A percentile compares a stretch with the other conserved stretches of the same genome.
Conservation (phyloP, 2,113 vertebrate species). For the Spermophilus dauricus region DNA sequence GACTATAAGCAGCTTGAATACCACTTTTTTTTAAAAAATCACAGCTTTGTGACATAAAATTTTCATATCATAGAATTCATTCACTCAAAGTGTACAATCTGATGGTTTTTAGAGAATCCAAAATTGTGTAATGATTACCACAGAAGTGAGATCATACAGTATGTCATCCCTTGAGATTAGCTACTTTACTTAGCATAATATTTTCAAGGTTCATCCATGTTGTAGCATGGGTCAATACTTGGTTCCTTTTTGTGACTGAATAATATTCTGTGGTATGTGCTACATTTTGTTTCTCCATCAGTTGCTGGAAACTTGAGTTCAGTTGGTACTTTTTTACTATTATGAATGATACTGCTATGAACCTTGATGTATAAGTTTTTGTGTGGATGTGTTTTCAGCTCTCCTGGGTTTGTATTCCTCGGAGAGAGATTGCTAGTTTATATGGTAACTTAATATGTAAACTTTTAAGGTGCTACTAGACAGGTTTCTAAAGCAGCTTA, state of each 20-base stretch:
- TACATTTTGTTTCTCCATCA: neutral
- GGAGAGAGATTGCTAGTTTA: neutral
- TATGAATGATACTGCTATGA: neutral
- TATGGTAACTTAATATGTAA: neutral
- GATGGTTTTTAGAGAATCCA: neutral
- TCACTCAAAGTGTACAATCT: neutral
- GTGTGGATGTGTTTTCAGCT: neutral
- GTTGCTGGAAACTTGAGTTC: neutral
- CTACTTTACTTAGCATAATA: neutral
- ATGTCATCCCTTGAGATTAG: neutral
- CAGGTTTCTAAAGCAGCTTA: neutral
- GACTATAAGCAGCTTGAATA: neutral
- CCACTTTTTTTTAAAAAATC: neutral
- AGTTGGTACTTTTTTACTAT: neutral
- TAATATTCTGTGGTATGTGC: neutral
- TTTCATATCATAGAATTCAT: neutral
- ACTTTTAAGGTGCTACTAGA: neutral
- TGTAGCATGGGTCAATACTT: neutral
- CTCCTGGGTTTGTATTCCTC: neutral
- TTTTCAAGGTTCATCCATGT: neutral
- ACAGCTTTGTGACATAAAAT: neutral
- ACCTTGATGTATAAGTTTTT: neutral
- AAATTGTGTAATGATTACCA: neutral
- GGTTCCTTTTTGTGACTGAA: neutral
- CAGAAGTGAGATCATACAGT: neutral